Base-by-base conservation (phyloP, 2,888 invertebrate species). In the Nemotelus nigrinus region DNA sequence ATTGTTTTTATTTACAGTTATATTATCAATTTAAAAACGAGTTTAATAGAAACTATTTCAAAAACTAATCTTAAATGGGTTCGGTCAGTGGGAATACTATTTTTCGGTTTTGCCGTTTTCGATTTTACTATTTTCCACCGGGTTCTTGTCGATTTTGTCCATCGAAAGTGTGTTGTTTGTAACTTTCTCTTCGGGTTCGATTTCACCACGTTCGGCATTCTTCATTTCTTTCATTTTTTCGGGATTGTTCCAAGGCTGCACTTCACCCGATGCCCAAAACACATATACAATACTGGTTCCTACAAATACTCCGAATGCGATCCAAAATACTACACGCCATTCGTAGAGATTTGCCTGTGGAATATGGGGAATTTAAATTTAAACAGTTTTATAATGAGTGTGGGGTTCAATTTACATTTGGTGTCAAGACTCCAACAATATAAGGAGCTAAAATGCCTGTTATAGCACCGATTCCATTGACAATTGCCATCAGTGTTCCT, bases 321-420 rank as follows among this genome's bases (percentile, higher is more conserved):
- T 92, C 93, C 95, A 94, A 85, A 95, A 95, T 0, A 95, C 94
- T 0, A 89, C 83, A 43, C 92, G 89, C 96, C 96, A 96, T 87
- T 94, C 91, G 41, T 86, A 85, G 5, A 93, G 82, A 0, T 90
- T 89, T 67, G 91, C 89, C 92, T 91, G 85, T 70, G 89, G 88
- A 80, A n/a, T 2, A 68, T 25, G 25, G 25, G 25, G 25, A 25
- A 25, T 10, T 43, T 57, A 48, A 75, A 75, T 60, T 25, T 50
- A 77, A 25, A 57, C 67, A 64, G 7, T 60, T 41, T 74, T 8
- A 77, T 67, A 39, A 45, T 43, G 25, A 71, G 41, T 55, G 25
- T 25, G 25, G 0, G 25, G 25, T 25, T 25, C 25, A 25, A 25
- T 90, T 89, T 87, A 91, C 90, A 86, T 91, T 89, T 81, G 91